These are phyloP conservation scores for Catajapyx aquilonaris DNA, from an alignment of 1,140 invertebrate genomes.

Conservation along the genomic window DNA sequence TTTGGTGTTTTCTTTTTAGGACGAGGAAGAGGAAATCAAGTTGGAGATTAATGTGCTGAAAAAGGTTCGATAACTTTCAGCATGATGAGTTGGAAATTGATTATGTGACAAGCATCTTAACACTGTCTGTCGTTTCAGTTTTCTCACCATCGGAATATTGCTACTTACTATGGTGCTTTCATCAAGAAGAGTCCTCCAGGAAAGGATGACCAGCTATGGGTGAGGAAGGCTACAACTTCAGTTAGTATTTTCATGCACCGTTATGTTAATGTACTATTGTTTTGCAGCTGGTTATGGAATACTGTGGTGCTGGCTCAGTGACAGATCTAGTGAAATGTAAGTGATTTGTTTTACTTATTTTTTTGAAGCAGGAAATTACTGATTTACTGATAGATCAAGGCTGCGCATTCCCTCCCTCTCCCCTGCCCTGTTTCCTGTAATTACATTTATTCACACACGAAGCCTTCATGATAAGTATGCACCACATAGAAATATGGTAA, in stretches of 20 bases:
- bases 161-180: conserved; percentile 99
- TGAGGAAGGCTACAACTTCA: conserved; percentile 15
- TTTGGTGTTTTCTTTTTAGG: conserved; percentile 29
- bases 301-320: conserved; percentile 96
- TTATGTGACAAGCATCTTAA: background rate
- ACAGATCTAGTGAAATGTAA: conserved; percentile 93
- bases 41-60: conserved; percentile 98
- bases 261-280: background rate
- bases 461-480: too few species aligned
- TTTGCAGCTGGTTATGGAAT: conserved; percentile 88
- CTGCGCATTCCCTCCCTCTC: too few species aligned
- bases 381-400: too few species aligned
- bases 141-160: conserved; percentile 98
- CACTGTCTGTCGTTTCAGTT: conserved; percentile 36
- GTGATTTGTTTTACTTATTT: too few species aligned
- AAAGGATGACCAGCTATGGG: conserved; percentile 97
- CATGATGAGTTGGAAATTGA: background rate
- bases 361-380: too few species aligned
- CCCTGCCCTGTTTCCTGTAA: too few species aligned
- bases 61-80: conserved; percentile 26
- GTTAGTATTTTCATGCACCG: background rate
- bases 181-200: conserved; percentile 97
- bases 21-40: conserved; percentile 99
- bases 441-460: too few species aligned
- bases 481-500: too few species aligned